These are phyloP conservation scores for Drosophila kohkoa DNA, from an alignment of 1,140 invertebrate genomes.

Conservation along the genomic window DNA sequence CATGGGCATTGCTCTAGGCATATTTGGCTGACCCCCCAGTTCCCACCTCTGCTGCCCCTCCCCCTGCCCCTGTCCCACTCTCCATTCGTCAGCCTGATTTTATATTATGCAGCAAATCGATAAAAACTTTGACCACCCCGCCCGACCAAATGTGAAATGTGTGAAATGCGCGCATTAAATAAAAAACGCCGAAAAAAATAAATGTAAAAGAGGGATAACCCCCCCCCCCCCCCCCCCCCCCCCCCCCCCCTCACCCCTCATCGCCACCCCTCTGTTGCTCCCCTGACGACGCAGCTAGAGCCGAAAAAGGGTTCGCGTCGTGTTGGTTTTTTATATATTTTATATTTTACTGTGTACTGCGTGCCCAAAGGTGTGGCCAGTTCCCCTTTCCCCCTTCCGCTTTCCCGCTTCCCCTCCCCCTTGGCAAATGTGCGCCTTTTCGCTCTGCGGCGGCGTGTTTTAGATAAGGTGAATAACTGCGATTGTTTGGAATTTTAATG, in stretches of 20 bases:
- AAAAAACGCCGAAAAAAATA: constrained; percentile 64
- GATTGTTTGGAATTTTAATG: constrained; percentile 74
- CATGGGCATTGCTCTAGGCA: constrained; percentile 63
- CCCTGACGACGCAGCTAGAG: not conserved
- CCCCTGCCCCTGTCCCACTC: constrained; percentile 6
- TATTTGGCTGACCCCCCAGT: constrained; percentile 47
- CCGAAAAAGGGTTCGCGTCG: constrained; percentile 8
- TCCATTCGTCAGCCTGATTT: constrained; percentile 6
- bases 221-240: not conserved
- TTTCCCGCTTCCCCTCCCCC: not conserved
- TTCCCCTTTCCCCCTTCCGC: not conserved
- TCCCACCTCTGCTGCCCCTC: not conserved
- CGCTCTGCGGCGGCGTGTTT: constrained; percentile 53
- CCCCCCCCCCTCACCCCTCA: not conserved
- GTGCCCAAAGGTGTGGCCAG: constrained; percentile 33
- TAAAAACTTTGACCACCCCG: constrained; percentile 68
- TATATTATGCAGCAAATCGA: constrained; percentile 73
- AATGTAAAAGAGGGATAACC: constrained; percentile 15
- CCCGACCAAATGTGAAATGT: constrained; percentile 66
- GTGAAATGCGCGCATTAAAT: constrained; percentile 81
- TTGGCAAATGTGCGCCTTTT: not conserved
- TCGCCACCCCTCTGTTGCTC: not conserved
- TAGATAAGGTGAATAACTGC: constrained; percentile 80
- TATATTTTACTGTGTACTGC: constrained; percentile 49
- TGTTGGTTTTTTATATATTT: constrained; percentile 6